Conservation (phyloP, 2,113 vertebrate genomes). For the Gorsachius goisagi region DNA sequence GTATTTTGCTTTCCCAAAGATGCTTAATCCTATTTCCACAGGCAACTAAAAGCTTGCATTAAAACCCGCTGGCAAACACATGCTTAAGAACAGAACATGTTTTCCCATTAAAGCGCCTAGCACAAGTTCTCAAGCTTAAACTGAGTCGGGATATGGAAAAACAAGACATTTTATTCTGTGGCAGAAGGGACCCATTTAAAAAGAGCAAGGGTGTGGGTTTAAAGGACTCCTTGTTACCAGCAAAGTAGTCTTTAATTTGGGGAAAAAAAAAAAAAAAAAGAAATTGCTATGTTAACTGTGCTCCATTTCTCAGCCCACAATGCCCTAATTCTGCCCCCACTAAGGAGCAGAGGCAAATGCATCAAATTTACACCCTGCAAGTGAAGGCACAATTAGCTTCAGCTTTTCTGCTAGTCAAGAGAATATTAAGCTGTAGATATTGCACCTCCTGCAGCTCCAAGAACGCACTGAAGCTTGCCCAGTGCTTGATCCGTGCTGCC, state of each 20-base stretch:
- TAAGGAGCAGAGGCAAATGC: neutral
- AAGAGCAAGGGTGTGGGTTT: neutral
- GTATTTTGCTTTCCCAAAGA: neutral
- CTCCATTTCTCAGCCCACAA: neutral
- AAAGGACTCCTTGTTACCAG: neutral
- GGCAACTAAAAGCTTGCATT: neutral
- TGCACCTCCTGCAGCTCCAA: neutral
- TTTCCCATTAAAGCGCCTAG: neutral
- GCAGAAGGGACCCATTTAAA: neutral
- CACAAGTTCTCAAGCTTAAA: neutral
- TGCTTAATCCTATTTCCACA: neutral
- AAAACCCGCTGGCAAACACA: neutral
- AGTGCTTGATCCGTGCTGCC: neutral
- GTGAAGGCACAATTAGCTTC: neutral
- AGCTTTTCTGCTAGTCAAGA: neutral
- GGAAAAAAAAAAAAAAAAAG: neutral
- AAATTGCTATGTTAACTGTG: neutral
- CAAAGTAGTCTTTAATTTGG: neutral
- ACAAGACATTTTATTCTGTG: neutral
- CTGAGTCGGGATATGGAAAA: neutral
- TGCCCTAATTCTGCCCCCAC: neutral
- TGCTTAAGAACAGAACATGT: neutral
- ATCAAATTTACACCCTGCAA: neutral
- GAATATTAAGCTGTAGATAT: neutral
- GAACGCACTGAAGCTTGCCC: fast-evolving